phyloP scores from a whole-genome alignment of 2,797 vertebrate genomes.

The Rhabdophis nuchalis region DNA sequence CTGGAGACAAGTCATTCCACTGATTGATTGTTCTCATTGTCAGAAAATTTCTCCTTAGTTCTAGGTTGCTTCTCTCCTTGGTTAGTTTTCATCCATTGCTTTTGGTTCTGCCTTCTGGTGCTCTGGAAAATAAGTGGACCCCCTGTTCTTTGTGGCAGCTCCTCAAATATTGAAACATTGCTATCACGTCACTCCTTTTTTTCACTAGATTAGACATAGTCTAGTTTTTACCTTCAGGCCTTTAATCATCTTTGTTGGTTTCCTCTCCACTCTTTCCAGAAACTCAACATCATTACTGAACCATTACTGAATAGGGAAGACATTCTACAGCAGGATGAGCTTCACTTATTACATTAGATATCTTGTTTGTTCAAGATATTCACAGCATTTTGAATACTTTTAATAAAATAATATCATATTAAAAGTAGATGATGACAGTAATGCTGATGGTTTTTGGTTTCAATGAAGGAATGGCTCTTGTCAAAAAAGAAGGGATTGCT shows the following conservation, averaged over 20 bases:
- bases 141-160: neutral
- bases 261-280: neutral
- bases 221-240: neutral
- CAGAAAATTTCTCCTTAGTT: neutral
- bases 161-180: neutral
- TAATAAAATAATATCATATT: neutral
- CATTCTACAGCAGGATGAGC: neutral
- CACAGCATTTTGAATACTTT: neutral
- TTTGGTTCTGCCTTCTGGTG: neutral
- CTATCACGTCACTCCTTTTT: neutral
- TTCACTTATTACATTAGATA: neutral
- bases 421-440: neutral
- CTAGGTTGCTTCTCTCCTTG: neutral
- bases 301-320: neutral
- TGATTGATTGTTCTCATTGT: neutral
- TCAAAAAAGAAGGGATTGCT: neutral
- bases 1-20: neutral
- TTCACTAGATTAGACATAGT: neutral
- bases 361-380: neutral
- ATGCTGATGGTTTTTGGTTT: neutral
- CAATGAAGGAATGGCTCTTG: neutral
- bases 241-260: neutral
- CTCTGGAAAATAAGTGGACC: neutral
- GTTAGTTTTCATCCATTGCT: neutral
- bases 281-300: neutral